phyloP scores from a whole-genome alignment of 2,888 invertebrate species.

The Acleris holmiana region DNA sequence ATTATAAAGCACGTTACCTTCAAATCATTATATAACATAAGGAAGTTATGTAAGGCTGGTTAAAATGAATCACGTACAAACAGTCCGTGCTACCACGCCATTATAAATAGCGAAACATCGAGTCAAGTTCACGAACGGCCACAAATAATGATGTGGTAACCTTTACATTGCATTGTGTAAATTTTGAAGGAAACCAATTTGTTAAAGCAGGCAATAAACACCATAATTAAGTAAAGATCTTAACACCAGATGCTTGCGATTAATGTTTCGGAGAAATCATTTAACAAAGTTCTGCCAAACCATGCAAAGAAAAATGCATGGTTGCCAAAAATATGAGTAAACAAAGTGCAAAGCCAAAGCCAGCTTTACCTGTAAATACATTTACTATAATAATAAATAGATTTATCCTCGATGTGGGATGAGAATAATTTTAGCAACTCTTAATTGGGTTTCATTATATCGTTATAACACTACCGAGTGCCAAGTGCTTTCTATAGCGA shows the following conservation, averaged over 20 bases:
- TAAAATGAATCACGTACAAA: conserved; percentile 38
- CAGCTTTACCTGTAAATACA: not conserved
- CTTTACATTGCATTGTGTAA: conserved; percentile 10
- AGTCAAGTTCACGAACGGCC: conserved; percentile 34
- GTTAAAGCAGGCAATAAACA: not conserved
- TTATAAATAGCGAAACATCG: conserved; percentile 13
- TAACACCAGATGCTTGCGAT: not conserved
- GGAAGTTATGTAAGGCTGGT: conserved; percentile 38
- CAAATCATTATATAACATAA: conserved; percentile 34
- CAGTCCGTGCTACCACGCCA: conserved; percentile 17
- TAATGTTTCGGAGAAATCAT: too few relatives aligned
- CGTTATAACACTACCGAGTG: too few relatives aligned
- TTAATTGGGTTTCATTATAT: not conserved
- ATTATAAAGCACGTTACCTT: conserved; percentile 24
- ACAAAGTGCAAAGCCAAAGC: conserved; percentile 12
- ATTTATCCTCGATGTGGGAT: conserved; percentile 2
- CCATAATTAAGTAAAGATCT: not conserved
- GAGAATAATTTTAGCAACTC: conserved; percentile 5
- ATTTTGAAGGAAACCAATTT: not conserved
- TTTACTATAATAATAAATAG: conserved; percentile 4
- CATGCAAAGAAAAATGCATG: conserved; percentile 1
- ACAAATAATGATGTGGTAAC: conserved; percentile 12
- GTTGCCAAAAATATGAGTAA: conserved; percentile 22
- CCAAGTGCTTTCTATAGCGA: too few relatives aligned
- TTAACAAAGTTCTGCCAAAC: not conserved